Conservation (phyloP, 2,113 vertebrate genomes). For the Chiloscyllium plagiosum region DNA sequence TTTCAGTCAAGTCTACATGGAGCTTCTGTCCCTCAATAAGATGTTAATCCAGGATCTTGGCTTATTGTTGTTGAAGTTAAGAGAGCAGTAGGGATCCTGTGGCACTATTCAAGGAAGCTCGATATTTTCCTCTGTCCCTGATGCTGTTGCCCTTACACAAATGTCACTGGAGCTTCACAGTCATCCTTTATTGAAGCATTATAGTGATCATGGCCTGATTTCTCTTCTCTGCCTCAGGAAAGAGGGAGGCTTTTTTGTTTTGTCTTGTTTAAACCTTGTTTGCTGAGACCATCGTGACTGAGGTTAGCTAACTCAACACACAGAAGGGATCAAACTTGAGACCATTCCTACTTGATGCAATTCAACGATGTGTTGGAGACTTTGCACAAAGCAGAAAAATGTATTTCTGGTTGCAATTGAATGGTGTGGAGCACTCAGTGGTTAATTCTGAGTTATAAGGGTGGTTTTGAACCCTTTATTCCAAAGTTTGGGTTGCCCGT, state of each 20-base stretch:
- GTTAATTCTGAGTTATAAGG: neutral
- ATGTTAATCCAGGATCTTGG: neutral
- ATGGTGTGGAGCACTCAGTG: neutral
- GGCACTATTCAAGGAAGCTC: neutral
- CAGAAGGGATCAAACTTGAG: neutral
- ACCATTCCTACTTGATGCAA: neutral
- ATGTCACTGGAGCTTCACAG: neutral
- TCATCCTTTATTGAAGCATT: neutral
- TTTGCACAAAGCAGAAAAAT: neutral
- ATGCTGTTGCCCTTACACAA: neutral
- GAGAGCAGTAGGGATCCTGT: neutral
- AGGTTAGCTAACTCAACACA: neutral
- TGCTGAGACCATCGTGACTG: neutral
- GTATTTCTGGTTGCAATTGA: neutral
- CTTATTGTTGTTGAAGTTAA: neutral
- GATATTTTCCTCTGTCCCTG: neutral
- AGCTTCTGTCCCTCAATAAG: neutral
- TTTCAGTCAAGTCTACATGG: neutral
- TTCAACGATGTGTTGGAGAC: neutral
- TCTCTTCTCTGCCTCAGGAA: neutral
- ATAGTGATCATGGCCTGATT: neutral
- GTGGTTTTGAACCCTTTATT: too few species aligned
- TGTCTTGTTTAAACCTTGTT: neutral
- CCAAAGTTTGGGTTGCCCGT: too few species aligned
- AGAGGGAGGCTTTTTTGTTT: neutral